Percentiles rank a stretch among this genome's conserved stretches.
These are phyloP conservation scores for Drosophila formosana DNA, from an alignment of 2,888 invertebrate genomes.

Conservation along the genomic window DNA sequence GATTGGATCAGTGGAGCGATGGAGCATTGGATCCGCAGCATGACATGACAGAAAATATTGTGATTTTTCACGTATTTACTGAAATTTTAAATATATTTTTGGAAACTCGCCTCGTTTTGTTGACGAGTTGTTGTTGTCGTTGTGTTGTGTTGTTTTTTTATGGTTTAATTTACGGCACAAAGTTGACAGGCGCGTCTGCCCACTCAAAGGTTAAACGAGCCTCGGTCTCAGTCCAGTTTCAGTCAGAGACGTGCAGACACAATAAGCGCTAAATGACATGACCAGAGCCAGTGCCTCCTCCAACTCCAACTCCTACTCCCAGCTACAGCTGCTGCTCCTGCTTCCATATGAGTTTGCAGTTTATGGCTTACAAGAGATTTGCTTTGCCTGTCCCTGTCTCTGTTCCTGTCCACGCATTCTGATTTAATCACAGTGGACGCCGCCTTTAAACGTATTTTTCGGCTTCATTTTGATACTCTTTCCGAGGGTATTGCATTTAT, in stretches of 20 bases:
- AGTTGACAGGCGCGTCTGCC: constrained; percentile 71
- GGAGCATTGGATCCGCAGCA: constrained; percentile 57
- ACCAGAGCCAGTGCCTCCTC: constrained; percentile 38
- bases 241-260: constrained; percentile 71
- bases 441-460: constrained; percentile 60
- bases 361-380: constrained; percentile 73
- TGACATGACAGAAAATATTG: constrained; percentile 75
- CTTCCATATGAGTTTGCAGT: constrained; percentile 75
- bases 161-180: constrained; percentile 76
- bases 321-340: constrained; percentile 26
- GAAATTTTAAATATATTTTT: constrained; percentile 51
- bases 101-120: constrained; percentile 38
- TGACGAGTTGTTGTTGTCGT: constrained; percentile 44
- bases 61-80: constrained; percentile 66
- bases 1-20: constrained; percentile 49
- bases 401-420: constrained; percentile 67
- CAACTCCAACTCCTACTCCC: constrained; percentile 2
- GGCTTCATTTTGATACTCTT: constrained; percentile 46
- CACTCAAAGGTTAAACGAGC: constrained; percentile 68
- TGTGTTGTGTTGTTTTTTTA: constrained; percentile 51
- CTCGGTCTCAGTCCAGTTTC: constrained; percentile 16
- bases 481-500: constrained; percentile 4
- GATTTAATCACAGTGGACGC: constrained; percentile 74
- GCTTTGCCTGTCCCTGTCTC: constrained; percentile 50
- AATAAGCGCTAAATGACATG: constrained; percentile 77